A percentile compares a stretch with the other conserved stretches of the same genome.
Evolutionary conservation across 92 coral and sea anemone species (phyloP).

Genomic region (Umimayanthus chanpuru): DNA sequence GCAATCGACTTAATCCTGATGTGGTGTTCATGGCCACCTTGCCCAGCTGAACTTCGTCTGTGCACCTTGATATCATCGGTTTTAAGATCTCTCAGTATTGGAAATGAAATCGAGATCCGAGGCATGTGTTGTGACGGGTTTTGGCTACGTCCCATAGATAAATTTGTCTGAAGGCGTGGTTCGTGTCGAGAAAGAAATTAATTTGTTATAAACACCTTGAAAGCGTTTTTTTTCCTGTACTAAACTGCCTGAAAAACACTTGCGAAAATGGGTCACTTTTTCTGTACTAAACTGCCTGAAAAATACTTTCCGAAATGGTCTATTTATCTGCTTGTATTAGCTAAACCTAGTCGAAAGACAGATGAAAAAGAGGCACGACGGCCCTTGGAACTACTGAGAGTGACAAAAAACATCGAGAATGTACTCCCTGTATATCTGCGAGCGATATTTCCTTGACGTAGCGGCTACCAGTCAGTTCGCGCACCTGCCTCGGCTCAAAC

Average conservation of each 20-base stretch:
- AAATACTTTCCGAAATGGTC: neutral
- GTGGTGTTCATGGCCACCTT: slow-evolving; percentile 36
- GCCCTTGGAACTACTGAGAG: neutral
- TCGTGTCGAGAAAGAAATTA: neutral
- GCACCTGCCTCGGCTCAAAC: slow-evolving; percentile 45
- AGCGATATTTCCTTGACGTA: slow-evolving; percentile 6
- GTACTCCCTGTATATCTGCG: neutral
- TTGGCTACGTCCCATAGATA: slow-evolving; percentile 83
- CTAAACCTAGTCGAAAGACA: too few species aligned
- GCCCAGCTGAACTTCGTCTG: slow-evolving; percentile 65
- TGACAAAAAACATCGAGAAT: neutral
- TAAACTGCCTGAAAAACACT: neutral
- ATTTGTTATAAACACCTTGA: neutral
- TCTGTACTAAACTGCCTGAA: neutral
- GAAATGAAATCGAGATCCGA: slow-evolving; percentile 88
- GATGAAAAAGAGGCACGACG: neutral
- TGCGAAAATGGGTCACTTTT: neutral
- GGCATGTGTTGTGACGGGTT: slow-evolving; percentile 62
- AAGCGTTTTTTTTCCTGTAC: neutral
- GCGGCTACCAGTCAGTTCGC: slow-evolving; percentile 27
- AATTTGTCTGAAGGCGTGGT: slow-evolving; percentile 60
- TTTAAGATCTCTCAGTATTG: slow-evolving; percentile 76
- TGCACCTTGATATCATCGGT: slow-evolving; percentile 85
- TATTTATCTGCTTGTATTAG: slow-evolving; percentile 2
- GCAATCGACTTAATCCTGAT: slow-evolving; percentile 96